These are phyloP conservation scores for Ormia ochracea DNA, from an alignment of 2,888 invertebrate species.

Conservation along the genomic window DNA sequence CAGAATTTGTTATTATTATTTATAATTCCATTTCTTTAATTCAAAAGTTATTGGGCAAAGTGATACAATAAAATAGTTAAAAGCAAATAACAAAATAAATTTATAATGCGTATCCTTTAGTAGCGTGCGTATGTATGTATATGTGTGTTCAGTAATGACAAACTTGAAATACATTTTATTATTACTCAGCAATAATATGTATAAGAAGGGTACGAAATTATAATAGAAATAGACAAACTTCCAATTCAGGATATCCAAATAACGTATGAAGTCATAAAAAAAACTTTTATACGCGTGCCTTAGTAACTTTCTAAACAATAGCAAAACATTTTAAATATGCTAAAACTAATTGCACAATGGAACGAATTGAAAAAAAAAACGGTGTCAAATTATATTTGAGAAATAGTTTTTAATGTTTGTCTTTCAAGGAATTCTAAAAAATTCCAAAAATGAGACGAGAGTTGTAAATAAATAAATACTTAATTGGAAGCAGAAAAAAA, in stretches of 20 bases:
- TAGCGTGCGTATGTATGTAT: not conserved
- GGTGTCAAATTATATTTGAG: no score
- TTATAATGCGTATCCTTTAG: no score
- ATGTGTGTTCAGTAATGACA: not conserved
- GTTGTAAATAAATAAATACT: no score
- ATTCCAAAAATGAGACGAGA: no score
- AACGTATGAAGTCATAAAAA: conserved; percentile 55
- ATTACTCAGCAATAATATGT: not conserved
- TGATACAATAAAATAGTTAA: not conserved
- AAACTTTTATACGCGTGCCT: conserved; percentile 43
- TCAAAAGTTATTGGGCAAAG: conserved; percentile 25
- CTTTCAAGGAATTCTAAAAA: no score
- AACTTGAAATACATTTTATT: not conserved
- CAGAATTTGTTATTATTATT: conserved; percentile 16
- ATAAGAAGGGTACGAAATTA: not conserved
- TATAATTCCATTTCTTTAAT: not conserved
- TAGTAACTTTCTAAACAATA: conserved; percentile 20
- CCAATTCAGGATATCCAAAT: conserved; percentile 34
- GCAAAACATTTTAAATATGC: not conserved
- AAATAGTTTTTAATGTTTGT: no score
- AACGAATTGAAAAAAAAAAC: not conserved
- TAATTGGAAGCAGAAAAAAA: no score
- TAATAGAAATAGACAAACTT: not conserved
- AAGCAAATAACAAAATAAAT: conserved; percentile 9
- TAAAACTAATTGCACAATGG: conserved; percentile 6